These are phyloP conservation scores for Drosophila lacicola DNA, from an alignment of 2,888 invertebrate genomes.

Conservation along the genomic window DNA sequence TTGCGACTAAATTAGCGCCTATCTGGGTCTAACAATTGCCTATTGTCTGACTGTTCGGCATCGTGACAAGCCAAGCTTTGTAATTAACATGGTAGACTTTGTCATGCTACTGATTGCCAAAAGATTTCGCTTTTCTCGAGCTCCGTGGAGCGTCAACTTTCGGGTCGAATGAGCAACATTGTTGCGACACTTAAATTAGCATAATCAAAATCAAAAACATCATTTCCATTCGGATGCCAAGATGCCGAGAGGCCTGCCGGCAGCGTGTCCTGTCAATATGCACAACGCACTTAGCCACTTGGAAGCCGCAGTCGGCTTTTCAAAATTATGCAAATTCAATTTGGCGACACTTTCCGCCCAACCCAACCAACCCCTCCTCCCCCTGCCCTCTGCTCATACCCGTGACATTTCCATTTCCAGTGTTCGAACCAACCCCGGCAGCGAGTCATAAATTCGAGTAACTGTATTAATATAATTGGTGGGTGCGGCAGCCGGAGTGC, in stretches of 20 bases:
- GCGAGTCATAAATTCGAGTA: conserved; percentile 76
- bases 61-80: conserved; percentile 16
- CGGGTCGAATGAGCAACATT: conserved; percentile 75
- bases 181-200: conserved; percentile 83
- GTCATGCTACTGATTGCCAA: conserved; percentile 40
- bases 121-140: conserved; percentile 19
- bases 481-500: conserved; percentile 32
- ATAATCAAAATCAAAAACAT: conserved; percentile 83
- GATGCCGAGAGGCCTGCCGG: conserved; percentile 4
- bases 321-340: conserved; percentile 81
- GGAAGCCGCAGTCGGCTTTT: conserved; percentile 74
- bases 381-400: neutral
- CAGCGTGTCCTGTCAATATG: conserved; percentile 66
- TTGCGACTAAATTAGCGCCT: conserved; percentile 20
- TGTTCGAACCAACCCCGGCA: conserved; percentile 2
- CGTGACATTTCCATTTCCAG: conserved; percentile 7
- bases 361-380: neutral
- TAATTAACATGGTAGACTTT: conserved; percentile 65
- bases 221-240: conserved; percentile 65
- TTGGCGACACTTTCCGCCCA: conserved; percentile 65
- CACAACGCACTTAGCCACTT: conserved; percentile 70
- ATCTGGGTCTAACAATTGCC: neutral
- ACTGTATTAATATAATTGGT: conserved; percentile 80
- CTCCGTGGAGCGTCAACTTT: conserved; percentile 57
- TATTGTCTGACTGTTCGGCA: neutral